A percentile compares a stretch with the other conserved stretches of the same genome.
phyloP scores from a whole-genome alignment of 2,888 invertebrate species.

The Drosophila anomalipes region DNA sequence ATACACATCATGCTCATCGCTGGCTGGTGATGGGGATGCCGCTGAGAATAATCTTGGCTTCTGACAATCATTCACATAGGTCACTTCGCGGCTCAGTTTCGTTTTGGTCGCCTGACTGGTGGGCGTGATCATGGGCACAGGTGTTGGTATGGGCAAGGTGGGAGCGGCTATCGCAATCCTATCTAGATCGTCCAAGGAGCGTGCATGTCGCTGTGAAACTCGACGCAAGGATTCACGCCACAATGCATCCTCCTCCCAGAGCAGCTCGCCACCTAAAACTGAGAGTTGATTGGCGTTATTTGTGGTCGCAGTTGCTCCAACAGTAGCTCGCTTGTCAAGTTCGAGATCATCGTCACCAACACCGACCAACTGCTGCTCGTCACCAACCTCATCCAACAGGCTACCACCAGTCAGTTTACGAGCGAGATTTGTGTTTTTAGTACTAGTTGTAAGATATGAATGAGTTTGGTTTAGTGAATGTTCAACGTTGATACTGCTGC shows the following conservation, averaged over 20 bases:
- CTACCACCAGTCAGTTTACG: constrained; percentile 73
- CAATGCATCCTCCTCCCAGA: constrained; percentile 93
- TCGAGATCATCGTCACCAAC: constrained; percentile 37
- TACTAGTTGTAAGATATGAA: constrained; percentile 64
- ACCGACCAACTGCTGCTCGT: constrained; percentile 33
- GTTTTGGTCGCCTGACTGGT: constrained; percentile 70
- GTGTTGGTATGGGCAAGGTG: constrained; percentile 36
- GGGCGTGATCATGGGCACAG: constrained; percentile 33
- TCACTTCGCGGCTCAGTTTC: constrained; percentile 90
- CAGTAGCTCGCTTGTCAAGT: constrained; percentile 36
- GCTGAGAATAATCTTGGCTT: constrained; percentile 78
- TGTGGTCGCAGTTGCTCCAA: constrained; percentile 8
- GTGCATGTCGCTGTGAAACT: constrained; percentile 92
- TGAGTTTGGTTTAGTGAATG: constrained; percentile 65
- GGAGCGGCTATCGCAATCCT: constrained; percentile 79
- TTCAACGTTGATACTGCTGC: constrained; percentile 43
- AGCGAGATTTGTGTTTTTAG: constrained; percentile 78
- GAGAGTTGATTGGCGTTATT: constrained; percentile 75
- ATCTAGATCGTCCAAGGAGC: constrained; percentile 93
- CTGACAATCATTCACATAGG: constrained; percentile 91
- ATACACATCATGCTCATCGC: constrained; percentile 83
- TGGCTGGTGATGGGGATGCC: constrained; percentile 45
- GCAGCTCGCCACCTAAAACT: constrained; percentile 88
- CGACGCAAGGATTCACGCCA: constrained; percentile 93
- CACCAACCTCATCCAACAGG: constrained; percentile 47